phyloP scores from a whole-genome alignment of 1,140 invertebrate genomes.

The Drosophila varians region DNA sequence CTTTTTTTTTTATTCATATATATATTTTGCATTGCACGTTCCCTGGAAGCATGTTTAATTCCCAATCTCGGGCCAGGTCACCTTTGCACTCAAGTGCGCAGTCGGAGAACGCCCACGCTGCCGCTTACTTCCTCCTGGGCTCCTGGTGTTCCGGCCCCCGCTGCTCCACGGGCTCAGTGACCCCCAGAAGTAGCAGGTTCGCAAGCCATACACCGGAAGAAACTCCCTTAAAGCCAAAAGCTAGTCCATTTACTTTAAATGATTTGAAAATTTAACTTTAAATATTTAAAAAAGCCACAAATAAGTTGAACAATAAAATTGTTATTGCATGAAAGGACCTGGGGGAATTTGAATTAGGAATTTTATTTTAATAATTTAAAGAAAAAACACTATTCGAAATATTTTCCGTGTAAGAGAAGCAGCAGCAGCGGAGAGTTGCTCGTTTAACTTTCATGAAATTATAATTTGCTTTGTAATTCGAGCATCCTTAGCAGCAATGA shows the following conservation, averaged over 20 bases:
- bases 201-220: slow-evolving; percentile 3
- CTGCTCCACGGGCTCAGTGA: slow-evolving; percentile 51
- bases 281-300: background rate
- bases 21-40: slow-evolving; percentile 55
- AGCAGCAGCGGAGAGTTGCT: slow-evolving; percentile 66
- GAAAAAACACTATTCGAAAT: background rate
- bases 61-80: slow-evolving; percentile 69
- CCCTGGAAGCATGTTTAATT: slow-evolving; percentile 73
- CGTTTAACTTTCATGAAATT: slow-evolving; percentile 83
- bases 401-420: slow-evolving; percentile 2
- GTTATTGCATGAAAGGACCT: background rate
- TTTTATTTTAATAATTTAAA: background rate
- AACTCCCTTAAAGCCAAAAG: background rate
- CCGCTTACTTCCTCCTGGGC: background rate
- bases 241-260: background rate
- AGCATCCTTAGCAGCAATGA: slow-evolving; percentile 73
- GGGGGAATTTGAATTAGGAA: background rate
- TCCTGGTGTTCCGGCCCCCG: background rate
- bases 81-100: slow-evolving; percentile 80
- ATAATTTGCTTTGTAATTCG: slow-evolving; percentile 83
- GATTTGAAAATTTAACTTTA: background rate
- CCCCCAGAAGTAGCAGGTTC: slow-evolving; percentile 54
- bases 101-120: slow-evolving; percentile 47
- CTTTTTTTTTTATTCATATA: slow-evolving; percentile 55
- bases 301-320: background rate